Percentiles rank a stretch among this genome's conserved stretches.
phyloP scores from a whole-genome alignment of 2,888 invertebrate genomes.

The Steromphala cineraria region DNA sequence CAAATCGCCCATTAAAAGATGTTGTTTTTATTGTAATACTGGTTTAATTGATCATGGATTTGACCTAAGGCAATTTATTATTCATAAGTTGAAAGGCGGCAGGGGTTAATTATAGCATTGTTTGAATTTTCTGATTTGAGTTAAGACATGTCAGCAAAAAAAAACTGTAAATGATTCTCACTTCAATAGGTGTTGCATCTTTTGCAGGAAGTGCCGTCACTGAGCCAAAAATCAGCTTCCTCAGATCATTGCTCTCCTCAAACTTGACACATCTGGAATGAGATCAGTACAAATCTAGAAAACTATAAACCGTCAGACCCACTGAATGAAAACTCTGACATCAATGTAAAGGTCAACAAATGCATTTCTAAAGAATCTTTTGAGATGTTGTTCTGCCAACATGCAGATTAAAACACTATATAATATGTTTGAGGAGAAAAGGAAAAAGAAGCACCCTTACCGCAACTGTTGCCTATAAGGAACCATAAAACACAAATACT shows the following conservation, averaged over 20 bases:
- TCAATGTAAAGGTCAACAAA: no score
- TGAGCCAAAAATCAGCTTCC: conserved; percentile 85
- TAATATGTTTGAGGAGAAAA: background rate
- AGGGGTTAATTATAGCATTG: no score
- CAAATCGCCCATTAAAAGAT: background rate
- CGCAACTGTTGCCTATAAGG: conserved; percentile 82
- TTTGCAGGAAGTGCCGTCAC: conserved; percentile 85
- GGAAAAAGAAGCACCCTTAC: conserved; percentile 56
- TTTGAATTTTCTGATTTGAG: no score
- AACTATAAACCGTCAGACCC: background rate
- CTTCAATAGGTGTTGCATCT: conserved; percentile 88
- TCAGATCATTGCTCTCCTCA: conserved; percentile 76
- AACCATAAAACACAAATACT: conserved; percentile 87
- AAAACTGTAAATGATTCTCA: conserved; percentile 71
- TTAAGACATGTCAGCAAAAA: no score
- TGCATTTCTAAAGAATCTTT: no score
- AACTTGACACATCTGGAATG: conserved; percentile 73
- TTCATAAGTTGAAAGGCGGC: no score
- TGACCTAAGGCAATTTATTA: background rate
- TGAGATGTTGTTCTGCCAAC: no score
- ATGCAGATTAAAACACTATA: no score
- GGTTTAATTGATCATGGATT: background rate
- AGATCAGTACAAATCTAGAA: background rate
- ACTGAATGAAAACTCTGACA: no score
- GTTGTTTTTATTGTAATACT: background rate